phyloP scores from a whole-genome alignment of 2,888 invertebrate species.

The Ferrisia virgata region DNA sequence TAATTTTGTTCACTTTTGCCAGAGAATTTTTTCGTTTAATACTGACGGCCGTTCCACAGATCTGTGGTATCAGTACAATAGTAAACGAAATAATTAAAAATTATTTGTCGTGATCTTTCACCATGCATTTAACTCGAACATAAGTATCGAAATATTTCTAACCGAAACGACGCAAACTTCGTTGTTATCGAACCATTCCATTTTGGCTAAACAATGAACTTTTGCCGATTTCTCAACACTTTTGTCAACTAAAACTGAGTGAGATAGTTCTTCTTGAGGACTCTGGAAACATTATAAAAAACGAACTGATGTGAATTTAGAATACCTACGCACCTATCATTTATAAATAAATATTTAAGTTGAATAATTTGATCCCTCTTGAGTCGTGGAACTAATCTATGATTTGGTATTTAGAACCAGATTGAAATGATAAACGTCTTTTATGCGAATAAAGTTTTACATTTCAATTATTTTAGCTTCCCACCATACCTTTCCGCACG shows the following conservation, averaged over 20 bases:
- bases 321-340: too few species aligned
- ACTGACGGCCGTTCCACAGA: conserved; percentile 61
- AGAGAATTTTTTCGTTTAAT: conserved; percentile 57
- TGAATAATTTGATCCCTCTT: too few species aligned
- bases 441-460: too few species aligned
- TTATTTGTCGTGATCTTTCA: background rate
- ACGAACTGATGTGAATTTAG: too few species aligned
- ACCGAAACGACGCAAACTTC: conserved; percentile 57
- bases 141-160: conserved; percentile 46
- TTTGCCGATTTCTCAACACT: conserved; percentile 62
- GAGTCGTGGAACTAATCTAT: too few species aligned
- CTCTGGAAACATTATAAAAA: conserved; percentile 53
- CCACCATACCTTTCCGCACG: too few species aligned
- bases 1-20: conserved; percentile 59
- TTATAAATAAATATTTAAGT: background rate
- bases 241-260: conserved; percentile 53
- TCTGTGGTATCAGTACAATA: conserved; percentile 53
- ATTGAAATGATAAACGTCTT: too few species aligned
- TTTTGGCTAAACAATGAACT: conserved; percentile 64
- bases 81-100: background rate
- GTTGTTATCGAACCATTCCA: conserved; percentile 66
- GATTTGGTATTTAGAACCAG: too few species aligned
- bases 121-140: background rate
- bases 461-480: too few species aligned
- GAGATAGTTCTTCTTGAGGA: conserved; percentile 57